Percentiles rank a stretch among this genome's conserved stretches.
Conservation (phyloP, 2,888 invertebrate genomes). For the Scelioninae gen. 1 region DNA sequence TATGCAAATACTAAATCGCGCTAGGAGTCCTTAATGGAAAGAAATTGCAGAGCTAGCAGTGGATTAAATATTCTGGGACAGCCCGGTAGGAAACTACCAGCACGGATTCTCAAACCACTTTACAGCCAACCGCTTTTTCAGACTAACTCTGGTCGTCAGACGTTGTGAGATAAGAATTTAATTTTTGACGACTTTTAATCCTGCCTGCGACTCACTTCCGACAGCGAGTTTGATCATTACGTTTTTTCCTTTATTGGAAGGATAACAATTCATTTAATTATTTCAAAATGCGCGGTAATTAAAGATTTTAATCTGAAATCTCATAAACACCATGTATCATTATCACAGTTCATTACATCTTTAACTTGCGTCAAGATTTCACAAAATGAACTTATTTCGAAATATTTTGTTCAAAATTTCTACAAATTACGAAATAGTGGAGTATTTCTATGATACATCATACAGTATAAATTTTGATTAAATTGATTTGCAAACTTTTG, state of each 20-base stretch:
- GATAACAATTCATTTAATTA: constrained; percentile 69
- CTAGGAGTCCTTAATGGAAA: constrained; percentile 82
- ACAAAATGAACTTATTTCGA: constrained; percentile 4
- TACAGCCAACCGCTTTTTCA: constrained; percentile 64
- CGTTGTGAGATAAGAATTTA: constrained; percentile 80
- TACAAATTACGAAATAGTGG: no score
- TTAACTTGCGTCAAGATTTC: neutral
- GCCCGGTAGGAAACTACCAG: constrained; percentile 69
- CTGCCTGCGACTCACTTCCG: constrained; percentile 78
- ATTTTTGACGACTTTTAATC: constrained; percentile 82
- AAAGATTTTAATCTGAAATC: constrained; percentile 64
- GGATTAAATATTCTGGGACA: constrained; percentile 81
- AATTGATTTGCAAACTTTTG: no score
- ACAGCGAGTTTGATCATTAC: constrained; percentile 66
- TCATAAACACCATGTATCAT: constrained; percentile 60
- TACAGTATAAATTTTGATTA: no score
- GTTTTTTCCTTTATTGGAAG: constrained; percentile 60
- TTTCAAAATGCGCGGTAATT: constrained; percentile 60
- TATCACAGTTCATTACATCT: constrained; percentile 40
- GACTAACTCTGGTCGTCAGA: constrained; percentile 70
- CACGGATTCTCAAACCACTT: constrained; percentile 73
- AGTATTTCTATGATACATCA: no score
- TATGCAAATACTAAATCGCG: constrained; percentile 84
- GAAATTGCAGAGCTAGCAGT: constrained; percentile 83
- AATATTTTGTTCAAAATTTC: no score